These are phyloP conservation scores for Ficedula albicollis DNA, from an alignment of 2,797 vertebrate genomes.

Conservation along the genomic window DNA sequence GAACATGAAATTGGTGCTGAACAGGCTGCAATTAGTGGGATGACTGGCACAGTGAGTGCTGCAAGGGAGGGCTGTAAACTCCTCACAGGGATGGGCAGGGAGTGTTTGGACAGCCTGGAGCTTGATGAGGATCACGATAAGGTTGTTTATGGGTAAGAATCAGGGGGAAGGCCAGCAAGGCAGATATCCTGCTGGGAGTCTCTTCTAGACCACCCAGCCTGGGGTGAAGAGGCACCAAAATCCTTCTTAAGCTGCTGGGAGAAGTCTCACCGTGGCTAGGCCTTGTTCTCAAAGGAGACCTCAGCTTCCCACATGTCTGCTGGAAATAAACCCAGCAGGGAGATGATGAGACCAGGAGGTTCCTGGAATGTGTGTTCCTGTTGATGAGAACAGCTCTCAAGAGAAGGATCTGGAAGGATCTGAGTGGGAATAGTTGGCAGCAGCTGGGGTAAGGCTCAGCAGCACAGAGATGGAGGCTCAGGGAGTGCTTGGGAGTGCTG, in stretches of 20 bases:
- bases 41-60: neutral
- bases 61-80: neutral
- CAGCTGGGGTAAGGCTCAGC: neutral
- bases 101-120: neutral
- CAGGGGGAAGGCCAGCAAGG: neutral
- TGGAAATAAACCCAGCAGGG: neutral
- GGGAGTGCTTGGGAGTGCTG: neutral
- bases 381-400: neutral
- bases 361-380: neutral
- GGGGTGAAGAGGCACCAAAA: neutral
- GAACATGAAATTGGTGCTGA: neutral
- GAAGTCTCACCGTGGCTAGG: neutral
- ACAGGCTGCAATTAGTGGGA: neutral
- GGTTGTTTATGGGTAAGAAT: neutral
- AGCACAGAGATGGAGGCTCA: neutral
- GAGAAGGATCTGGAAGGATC: neutral
- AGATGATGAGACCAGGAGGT: neutral
- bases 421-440: neutral
- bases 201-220: neutral
- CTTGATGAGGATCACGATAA: neutral
- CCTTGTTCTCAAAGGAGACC: neutral
- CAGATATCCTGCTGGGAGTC: neutral
- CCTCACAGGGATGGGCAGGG: neutral
- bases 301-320: neutral
- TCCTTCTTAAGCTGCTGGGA: neutral